phyloP scores from a whole-genome alignment of 1,140 invertebrate species.

The Spodoptera frugiperda region DNA sequence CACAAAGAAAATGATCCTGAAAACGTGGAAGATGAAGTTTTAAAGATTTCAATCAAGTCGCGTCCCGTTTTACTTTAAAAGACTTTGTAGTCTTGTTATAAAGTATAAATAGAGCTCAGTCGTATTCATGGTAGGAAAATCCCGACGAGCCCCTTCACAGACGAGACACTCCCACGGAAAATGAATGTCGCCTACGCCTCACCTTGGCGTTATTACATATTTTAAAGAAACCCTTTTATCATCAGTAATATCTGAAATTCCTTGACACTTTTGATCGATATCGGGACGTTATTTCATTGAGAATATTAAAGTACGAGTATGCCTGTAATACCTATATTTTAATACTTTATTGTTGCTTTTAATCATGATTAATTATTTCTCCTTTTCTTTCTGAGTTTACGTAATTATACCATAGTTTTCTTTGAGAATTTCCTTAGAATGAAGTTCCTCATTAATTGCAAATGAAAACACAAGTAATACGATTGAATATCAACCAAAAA shows the following conservation, averaged over 20 bases:
- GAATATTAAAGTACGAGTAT: too few species aligned
- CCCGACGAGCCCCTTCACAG: constrained; percentile 47
- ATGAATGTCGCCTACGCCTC: constrained; percentile 48
- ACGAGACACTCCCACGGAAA: constrained; percentile 41
- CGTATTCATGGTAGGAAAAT: constrained; percentile 52
- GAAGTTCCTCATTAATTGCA: too few species aligned
- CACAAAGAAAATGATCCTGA: constrained; percentile 3
- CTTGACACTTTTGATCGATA: neutral
- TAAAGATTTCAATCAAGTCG: constrained; percentile 50
- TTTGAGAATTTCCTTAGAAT: too few species aligned
- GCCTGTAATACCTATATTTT: too few species aligned
- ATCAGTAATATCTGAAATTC: constrained; percentile 9
- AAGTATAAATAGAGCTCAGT: constrained; percentile 51
- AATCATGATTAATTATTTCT: too few species aligned
- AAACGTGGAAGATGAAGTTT: constrained; percentile 30
- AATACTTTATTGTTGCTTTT: too few species aligned
- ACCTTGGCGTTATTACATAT: constrained; percentile 25
- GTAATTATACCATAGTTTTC: too few species aligned
- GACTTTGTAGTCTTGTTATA: constrained; percentile 45
- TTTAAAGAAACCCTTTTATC: constrained; percentile 29
- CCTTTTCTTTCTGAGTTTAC: too few species aligned
- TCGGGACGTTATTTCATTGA: neutral
- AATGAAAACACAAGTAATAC: too few species aligned
- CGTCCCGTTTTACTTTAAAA: constrained; percentile 50
- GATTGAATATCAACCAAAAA: too few species aligned